Evolutionary conservation across 1,140 invertebrate genomes (phyloP).

Genomic region (Drosophila kurseongensis): DNA sequence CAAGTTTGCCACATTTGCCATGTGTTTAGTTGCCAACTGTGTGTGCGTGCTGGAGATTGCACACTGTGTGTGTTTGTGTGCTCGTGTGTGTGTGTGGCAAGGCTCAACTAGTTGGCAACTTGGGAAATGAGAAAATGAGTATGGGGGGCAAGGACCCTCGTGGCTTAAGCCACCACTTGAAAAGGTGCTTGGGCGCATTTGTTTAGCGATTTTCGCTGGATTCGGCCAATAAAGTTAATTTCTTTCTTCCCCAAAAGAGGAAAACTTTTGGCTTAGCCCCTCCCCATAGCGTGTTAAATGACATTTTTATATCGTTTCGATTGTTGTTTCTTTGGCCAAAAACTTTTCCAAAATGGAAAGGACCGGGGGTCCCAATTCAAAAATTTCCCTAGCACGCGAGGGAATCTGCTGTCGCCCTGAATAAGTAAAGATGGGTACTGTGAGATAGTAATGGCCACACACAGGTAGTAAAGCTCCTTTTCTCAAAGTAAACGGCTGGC

Average conservation of each 20-base stretch:
- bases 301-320: constrained; percentile 72
- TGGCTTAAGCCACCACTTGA: constrained; percentile 55
- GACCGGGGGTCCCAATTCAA: constrained; percentile 25
- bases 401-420: constrained; percentile 14
- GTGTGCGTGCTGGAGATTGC: constrained; percentile 28
- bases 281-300: constrained; percentile 49
- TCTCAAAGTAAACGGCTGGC: constrained; percentile 1
- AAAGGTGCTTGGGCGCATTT: constrained; percentile 76
- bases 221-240: constrained; percentile 80
- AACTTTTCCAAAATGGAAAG: constrained; percentile 37
- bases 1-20: constrained; percentile 70
- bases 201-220: constrained; percentile 81
- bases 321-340: constrained; percentile 39
- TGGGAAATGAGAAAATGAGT: constrained; percentile 11
- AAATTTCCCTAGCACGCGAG: constrained; percentile 41
- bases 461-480: constrained; percentile 16
- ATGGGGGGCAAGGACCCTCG: not conserved
- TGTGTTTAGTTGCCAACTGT: constrained; percentile 66
- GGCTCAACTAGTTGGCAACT: constrained; percentile 78
- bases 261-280: constrained; percentile 42
- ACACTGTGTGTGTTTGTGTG: constrained; percentile 1
- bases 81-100: constrained; percentile 14
- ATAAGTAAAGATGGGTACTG: constrained; percentile 40
- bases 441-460: constrained; percentile 33
- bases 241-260: constrained; percentile 35